Percentiles rank a stretch among this genome's conserved stretches.
phyloP scores from a whole-genome alignment of 2,797 vertebrate genomes.

The Notolabrus celidotus region DNA sequence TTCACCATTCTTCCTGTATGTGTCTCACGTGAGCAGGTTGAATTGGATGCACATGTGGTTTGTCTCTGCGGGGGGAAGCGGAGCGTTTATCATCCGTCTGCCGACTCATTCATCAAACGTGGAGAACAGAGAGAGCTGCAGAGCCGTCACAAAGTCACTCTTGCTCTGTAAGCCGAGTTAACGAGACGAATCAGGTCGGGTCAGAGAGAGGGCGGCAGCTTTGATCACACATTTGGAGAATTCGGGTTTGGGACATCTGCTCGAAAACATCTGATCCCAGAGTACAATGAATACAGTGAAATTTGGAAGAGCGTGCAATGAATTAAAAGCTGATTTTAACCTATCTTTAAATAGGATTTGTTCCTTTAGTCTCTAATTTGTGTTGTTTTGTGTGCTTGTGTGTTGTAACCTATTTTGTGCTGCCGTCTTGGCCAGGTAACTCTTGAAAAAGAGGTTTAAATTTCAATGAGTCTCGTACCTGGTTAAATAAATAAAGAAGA shows the following conservation, averaged over 20 bases:
- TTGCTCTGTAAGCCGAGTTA: slow-evolving; percentile 45
- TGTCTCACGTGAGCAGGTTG: slow-evolving; percentile 55
- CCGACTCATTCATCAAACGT: slow-evolving; percentile 55
- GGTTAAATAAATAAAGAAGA: no score
- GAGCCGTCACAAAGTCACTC: slow-evolving; percentile 42
- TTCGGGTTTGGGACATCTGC: slow-evolving; percentile 9
- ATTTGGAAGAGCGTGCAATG: no score
- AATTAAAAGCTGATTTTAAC: no score
- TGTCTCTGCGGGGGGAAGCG: slow-evolving; percentile 20
- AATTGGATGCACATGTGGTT: slow-evolving; percentile 60
- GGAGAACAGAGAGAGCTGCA: slow-evolving; percentile 13
- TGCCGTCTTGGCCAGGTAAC: no score
- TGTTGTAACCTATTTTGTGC: no score
- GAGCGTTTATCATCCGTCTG: slow-evolving; percentile 44
- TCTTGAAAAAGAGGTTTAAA: no score
- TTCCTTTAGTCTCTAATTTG: no score
- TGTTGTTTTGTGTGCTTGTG: no score
- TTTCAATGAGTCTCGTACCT: no score
- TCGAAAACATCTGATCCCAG: neutral
- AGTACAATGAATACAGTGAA: no score
- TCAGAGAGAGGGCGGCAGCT: slow-evolving; percentile 18
- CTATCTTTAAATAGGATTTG: no score
- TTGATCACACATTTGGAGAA: slow-evolving; percentile 45
- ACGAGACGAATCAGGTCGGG: slow-evolving; percentile 30
- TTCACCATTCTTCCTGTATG: slow-evolving; percentile 43